A percentile compares a stretch with the other conserved stretches of the same genome.
Evolutionary conservation across 2,888 invertebrate genomes (phyloP).

Genomic region (Diloba caeruleocephala): DNA sequence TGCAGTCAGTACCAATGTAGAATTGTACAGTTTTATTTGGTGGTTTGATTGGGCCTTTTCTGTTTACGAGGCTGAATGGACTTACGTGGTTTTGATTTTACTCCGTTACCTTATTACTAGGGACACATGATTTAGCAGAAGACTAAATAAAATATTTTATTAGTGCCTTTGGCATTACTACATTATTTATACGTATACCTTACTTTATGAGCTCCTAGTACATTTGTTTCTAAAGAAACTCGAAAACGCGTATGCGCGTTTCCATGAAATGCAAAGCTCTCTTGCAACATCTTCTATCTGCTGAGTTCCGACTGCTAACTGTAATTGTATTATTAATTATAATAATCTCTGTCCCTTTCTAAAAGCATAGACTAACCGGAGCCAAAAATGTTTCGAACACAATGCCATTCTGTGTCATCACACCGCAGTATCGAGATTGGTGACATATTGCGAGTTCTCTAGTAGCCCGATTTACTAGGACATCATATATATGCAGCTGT

Average conservation of each 20-base stretch:
- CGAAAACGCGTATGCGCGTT: slow-evolving; percentile 56
- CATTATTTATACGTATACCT: neutral
- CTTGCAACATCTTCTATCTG: slow-evolving; percentile 17
- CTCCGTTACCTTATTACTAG: slow-evolving; percentile 47
- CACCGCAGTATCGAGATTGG: slow-evolving; percentile 10
- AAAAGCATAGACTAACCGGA: slow-evolving; percentile 11
- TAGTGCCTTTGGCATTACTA: no score
- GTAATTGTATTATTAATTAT: no score
- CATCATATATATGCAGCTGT: slow-evolving; percentile 27
- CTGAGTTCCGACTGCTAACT: slow-evolving; percentile 11
- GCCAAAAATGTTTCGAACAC: no score
- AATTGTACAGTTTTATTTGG: no score
- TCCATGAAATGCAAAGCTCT: slow-evolving; percentile 41
- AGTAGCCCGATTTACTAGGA: slow-evolving; percentile 53
- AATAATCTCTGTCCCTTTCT: slow-evolving; percentile 18
- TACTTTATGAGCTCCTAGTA: slow-evolving; percentile 50
- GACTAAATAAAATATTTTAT: no score
- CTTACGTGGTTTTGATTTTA: slow-evolving; percentile 59
- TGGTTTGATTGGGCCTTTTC: no score
- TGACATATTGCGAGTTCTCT: slow-evolving; percentile 45
- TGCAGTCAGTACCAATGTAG: no score
- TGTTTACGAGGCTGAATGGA: slow-evolving; percentile 6
- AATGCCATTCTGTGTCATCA: neutral
- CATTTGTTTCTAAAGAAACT: slow-evolving; percentile 55
- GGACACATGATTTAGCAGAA: slow-evolving; percentile 38